phyloP scores from a whole-genome alignment of 2,113 vertebrate species.

The Xyliphius kryptos region DNA sequence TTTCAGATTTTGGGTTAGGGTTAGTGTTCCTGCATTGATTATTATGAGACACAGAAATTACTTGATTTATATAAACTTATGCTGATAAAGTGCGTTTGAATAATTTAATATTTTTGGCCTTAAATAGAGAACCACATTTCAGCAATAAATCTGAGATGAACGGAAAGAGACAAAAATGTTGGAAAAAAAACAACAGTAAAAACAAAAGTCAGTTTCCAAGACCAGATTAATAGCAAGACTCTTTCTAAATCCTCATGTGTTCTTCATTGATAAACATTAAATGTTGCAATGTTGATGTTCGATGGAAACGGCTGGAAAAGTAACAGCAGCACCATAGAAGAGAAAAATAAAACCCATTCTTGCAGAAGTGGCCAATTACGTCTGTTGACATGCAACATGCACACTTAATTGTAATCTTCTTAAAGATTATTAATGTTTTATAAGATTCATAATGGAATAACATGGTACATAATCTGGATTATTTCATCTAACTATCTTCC shows the following conservation, averaged over 20 bases:
- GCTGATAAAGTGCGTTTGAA: neutral
- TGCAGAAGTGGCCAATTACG: too few relatives aligned
- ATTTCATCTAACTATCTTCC: too few relatives aligned
- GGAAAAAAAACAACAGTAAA: too few relatives aligned
- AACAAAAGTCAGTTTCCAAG: too few relatives aligned
- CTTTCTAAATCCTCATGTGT: too few relatives aligned
- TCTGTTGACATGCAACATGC: too few relatives aligned
- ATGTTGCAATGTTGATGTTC: neutral
- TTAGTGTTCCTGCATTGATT: neutral
- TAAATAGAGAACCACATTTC: conserved; percentile 10
- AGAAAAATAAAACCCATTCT: neutral
- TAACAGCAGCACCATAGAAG: neutral
- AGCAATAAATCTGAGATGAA: neutral
- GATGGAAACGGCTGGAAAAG: neutral
- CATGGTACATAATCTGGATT: too few relatives aligned
- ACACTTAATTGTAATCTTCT: too few relatives aligned
- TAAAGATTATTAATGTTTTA: too few relatives aligned
- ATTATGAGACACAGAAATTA: neutral
- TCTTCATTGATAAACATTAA: neutral
- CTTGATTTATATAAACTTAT: neutral
- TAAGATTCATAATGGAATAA: too few relatives aligned
- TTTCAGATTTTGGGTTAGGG: neutral
- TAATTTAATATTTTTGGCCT: neutral
- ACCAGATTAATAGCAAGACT: too few relatives aligned
- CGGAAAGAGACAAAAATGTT: too few relatives aligned